Evolutionary conservation across 2,113 vertebrate genomes (phyloP).

Genomic region (Ceyx margarethae): DNA sequence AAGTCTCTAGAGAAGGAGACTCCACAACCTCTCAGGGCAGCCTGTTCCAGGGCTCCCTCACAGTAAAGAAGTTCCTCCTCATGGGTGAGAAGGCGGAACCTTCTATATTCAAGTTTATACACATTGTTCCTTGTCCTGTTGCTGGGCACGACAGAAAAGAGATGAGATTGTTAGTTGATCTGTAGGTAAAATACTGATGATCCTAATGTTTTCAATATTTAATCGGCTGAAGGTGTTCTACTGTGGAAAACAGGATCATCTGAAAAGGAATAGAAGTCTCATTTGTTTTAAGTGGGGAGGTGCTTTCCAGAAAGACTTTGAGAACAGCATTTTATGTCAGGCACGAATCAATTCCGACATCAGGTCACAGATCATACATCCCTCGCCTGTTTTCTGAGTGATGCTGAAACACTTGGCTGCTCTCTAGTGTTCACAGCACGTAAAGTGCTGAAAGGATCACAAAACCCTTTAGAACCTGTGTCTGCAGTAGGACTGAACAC

Average conservation of each 20-base stretch:
- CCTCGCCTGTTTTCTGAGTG: background rate
- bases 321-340: background rate
- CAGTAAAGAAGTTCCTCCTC: too few relatives aligned
- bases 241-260: background rate
- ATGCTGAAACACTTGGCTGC: constrained; percentile 32
- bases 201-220: background rate
- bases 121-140: too few relatives aligned
- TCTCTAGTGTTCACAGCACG: constrained; percentile 2
- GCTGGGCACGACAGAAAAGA: too few relatives aligned
- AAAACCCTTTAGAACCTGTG: background rate
- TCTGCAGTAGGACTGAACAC: background rate
- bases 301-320: background rate
- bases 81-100: too few relatives aligned
- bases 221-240: background rate
- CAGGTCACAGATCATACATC: background rate
- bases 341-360: background rate
- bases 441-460: background rate
- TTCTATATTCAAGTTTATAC: too few relatives aligned
- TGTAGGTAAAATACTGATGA: background rate
- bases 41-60: too few relatives aligned
- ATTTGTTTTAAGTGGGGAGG: background rate
- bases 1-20: too few relatives aligned
- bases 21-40: too few relatives aligned
- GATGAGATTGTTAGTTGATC: background rate
- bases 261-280: background rate